Evolutionary conservation across 2,113 vertebrate genomes (phyloP).

Genomic region (Rhombomys opimus): DNA sequence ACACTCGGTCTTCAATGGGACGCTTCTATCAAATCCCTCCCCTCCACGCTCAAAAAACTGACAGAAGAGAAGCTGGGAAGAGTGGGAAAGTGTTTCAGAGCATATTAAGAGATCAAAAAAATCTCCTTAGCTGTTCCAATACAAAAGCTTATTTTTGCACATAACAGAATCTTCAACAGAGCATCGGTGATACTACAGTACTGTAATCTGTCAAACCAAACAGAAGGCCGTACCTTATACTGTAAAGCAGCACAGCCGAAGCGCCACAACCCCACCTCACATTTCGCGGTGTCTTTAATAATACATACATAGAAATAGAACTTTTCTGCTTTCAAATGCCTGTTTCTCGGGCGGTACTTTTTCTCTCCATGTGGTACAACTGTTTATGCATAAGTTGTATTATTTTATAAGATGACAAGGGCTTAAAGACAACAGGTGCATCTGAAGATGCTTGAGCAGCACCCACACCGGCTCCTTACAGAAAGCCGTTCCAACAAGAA

Average conservation of each 20-base stretch:
- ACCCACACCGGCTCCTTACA: background rate
- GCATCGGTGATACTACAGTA: background rate
- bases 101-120: slow-evolving; percentile 23
- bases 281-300: background rate
- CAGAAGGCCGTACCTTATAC: slow-evolving; percentile 26
- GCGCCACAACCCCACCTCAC: background rate
- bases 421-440: background rate
- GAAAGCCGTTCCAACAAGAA: background rate
- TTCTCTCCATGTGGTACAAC: background rate
- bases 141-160: slow-evolving; percentile 28
- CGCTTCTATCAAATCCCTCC: background rate
- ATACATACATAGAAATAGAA: background rate
- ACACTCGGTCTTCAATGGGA: background rate
- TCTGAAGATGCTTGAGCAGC: background rate
- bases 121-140: background rate
- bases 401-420: slow-evolving; percentile 31
- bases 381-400: slow-evolving; percentile 29
- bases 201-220: background rate
- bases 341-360: background rate
- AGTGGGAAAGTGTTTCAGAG: background rate
- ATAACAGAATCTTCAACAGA: slow-evolving; percentile 34
- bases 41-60: background rate
- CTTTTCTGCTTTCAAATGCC: background rate
- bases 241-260: background rate
- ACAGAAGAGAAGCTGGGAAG: background rate